Percentiles rank a stretch among this genome's conserved stretches.
These are phyloP conservation scores for Prinia subflava DNA, from an alignment of 2,113 vertebrate species.

Conservation along the genomic window DNA sequence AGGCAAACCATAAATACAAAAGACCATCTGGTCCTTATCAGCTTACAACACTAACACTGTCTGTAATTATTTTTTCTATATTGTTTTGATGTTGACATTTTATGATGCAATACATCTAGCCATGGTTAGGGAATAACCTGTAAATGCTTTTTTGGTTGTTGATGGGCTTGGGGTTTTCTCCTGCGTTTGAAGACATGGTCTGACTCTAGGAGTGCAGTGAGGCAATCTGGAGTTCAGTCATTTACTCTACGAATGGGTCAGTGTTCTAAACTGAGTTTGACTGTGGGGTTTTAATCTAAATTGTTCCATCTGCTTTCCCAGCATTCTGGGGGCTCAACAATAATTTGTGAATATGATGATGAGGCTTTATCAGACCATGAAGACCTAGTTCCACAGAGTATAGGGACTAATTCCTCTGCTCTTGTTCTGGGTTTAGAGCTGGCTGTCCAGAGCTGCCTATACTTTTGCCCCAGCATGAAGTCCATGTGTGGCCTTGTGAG, in stretches of 20 bases:
- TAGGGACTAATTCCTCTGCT: not conserved
- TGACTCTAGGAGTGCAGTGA: not conserved
- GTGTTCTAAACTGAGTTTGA: not conserved
- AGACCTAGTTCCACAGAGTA: not conserved
- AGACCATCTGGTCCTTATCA: constrained; percentile 84
- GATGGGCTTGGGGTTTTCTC: not conserved
- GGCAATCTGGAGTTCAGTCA: not conserved
- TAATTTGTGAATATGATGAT: not conserved
- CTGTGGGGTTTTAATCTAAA: not conserved
- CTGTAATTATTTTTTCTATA: constrained; percentile 82
- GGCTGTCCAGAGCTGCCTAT: not conserved
- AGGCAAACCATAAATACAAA: constrained; percentile 81
- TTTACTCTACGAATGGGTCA: not conserved
- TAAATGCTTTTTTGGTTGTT: constrained; percentile 4
- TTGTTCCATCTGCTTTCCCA: not conserved
- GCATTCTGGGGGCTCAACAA: not conserved
- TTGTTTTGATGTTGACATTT: constrained; percentile 82
- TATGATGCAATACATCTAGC: constrained; percentile 63
- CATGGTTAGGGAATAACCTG: constrained; percentile 69
- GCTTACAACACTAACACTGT: constrained; percentile 76
- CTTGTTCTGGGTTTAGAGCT: not conserved
- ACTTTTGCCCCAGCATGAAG: not conserved
- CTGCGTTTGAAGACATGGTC: not conserved
- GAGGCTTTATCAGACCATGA: not conserved
- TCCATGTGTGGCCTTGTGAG: not conserved